phyloP scores from a whole-genome alignment of 2,113 vertebrate species.

The Orycteropus afer region DNA sequence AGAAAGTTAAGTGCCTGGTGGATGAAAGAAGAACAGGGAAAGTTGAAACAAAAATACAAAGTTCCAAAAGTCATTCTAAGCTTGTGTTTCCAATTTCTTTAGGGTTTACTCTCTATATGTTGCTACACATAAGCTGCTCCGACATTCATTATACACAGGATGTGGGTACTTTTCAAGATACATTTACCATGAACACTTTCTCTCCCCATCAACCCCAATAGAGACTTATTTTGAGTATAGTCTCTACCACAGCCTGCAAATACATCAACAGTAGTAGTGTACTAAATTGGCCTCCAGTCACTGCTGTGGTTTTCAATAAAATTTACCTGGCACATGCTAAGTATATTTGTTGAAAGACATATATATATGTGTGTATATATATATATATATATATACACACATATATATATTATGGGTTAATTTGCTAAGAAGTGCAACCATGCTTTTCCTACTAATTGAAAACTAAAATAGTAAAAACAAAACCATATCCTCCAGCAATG shows the following conservation, averaged over 20 bases:
- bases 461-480: slow-evolving; percentile 24
- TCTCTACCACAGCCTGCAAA: background rate
- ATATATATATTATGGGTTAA: slow-evolving; percentile 60
- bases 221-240: slow-evolving; percentile 28
- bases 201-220: no score
- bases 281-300: background rate
- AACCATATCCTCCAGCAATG: background rate
- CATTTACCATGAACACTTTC: background rate
- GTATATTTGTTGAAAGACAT: slow-evolving; percentile 56
- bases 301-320: slow-evolving; percentile 36
- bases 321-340: slow-evolving; percentile 13
- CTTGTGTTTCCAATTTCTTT: slow-evolving; percentile 19
- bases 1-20: background rate
- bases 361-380: no score
- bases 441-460: slow-evolving; percentile 50
- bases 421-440: slow-evolving; percentile 2
- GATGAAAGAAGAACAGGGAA: background rate
- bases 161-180: background rate
- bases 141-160: background rate
- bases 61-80: background rate
- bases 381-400: no score
- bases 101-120: background rate
- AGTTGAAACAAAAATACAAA: slow-evolving; percentile 14
- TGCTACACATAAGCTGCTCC: background rate
- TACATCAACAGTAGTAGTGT: background rate